These are phyloP conservation scores for Acrobasis consociella DNA, from an alignment of 2,888 invertebrate genomes.

Conservation along the genomic window DNA sequence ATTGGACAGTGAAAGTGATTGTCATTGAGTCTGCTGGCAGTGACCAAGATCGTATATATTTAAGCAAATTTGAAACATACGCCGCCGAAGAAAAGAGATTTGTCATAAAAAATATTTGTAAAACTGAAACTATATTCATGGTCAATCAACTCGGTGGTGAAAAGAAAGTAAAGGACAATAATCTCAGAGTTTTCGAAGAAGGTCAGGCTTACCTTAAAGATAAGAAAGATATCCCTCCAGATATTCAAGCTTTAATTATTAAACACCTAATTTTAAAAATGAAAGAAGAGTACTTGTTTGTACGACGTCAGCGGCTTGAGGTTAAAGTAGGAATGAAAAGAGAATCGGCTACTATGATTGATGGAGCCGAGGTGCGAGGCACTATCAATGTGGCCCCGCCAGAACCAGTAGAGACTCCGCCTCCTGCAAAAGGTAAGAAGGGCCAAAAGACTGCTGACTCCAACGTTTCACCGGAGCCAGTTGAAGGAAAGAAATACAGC, in stretches of 20 bases:
- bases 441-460: constrained; percentile 47
- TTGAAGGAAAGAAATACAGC: constrained; percentile 70
- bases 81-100: constrained; percentile 69
- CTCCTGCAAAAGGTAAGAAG: constrained; percentile 45
- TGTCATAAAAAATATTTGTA: constrained; percentile 73
- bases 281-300: constrained; percentile 71
- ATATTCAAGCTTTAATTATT: constrained; percentile 66
- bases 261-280: constrained; percentile 72
- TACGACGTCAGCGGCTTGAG: constrained; percentile 62
- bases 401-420: constrained; percentile 37
- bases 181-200: constrained; percentile 69
- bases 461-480: constrained; percentile 38
- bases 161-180: constrained; percentile 69
- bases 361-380: constrained; percentile 58
- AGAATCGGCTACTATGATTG: constrained; percentile 67
- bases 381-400: constrained; percentile 49
- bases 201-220: constrained; percentile 66
- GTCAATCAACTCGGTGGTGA: constrained; percentile 73
- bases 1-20: constrained; percentile 65
- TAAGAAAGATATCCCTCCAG: constrained; percentile 67
- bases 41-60: constrained; percentile 69
- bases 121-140: constrained; percentile 76
- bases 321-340: constrained; percentile 64
- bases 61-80: constrained; percentile 67
- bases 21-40: constrained; percentile 68